Percentiles rank a stretch among this genome's conserved stretches.
Conservation (phyloP, 2,113 vertebrate genomes). For the Noctilio leporinus region DNA sequence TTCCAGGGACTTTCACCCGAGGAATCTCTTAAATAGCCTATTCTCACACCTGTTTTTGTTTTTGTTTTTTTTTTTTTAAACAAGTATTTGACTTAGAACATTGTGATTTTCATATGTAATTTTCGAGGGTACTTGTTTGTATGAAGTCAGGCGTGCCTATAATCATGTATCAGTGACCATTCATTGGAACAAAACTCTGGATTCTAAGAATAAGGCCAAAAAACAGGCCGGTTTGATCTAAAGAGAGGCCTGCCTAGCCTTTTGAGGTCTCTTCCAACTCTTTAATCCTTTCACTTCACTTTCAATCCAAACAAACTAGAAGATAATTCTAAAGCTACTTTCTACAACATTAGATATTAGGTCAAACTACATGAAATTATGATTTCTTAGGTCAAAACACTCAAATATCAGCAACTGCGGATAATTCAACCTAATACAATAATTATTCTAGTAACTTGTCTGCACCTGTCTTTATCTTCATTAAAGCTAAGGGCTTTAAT, state of each 20-base stretch:
- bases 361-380: slow-evolving; percentile 34
- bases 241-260: background rate
- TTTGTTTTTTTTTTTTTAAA: too few species aligned
- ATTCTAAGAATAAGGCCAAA: background rate
- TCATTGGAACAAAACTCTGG: background rate
- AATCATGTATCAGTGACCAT: background rate
- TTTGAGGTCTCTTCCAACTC: slow-evolving; percentile 1
- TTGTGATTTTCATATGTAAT: background rate
- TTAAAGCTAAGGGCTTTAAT: background rate
- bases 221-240: background rate
- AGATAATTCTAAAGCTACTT: background rate
- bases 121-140: background rate
- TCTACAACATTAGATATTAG: background rate
- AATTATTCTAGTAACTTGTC: background rate
- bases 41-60: background rate
- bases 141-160: background rate
- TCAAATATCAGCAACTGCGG: slow-evolving; percentile 43
- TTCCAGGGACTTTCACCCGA: background rate
- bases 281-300: slow-evolving; percentile 11
- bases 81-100: slow-evolving; percentile 27
- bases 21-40: background rate
- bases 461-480: background rate
- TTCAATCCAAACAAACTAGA: background rate
- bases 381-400: slow-evolving; percentile 41
- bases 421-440: slow-evolving; percentile 18